A percentile compares a stretch with the other conserved stretches of the same genome.
phyloP scores from a whole-genome alignment of 2,113 vertebrate species.

The Thamnaconus septentrionalis region DNA sequence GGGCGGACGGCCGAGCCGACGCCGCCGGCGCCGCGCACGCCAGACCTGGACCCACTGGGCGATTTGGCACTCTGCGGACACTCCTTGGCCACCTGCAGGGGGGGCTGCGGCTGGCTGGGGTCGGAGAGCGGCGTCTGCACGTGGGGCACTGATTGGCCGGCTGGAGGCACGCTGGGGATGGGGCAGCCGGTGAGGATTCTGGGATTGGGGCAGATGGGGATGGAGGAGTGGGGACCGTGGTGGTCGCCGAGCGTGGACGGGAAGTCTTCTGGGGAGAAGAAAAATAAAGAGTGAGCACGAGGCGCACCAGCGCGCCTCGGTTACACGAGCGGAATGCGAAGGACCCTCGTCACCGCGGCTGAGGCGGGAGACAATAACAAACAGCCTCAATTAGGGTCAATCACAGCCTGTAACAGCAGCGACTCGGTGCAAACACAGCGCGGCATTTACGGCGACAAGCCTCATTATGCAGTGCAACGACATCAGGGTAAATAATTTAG shows the following conservation, averaged over 20 bases:
- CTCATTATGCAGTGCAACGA: too few relatives aligned
- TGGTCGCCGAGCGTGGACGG: constrained; percentile 85
- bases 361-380: constrained; percentile 39
- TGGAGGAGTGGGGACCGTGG: constrained; percentile 87
- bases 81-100: constrained; percentile 80
- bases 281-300: constrained; percentile 8
- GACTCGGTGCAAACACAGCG: too few relatives aligned
- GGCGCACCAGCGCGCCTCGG: not conserved
- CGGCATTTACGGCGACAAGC: too few relatives aligned
- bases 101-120: constrained; percentile 81
- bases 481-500: too few relatives aligned
- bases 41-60: constrained; percentile 89
- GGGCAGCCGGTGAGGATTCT: constrained; percentile 93
- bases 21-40: constrained; percentile 71
- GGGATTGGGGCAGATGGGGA: constrained; percentile 85
- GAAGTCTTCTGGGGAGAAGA: constrained; percentile 68
- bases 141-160: constrained; percentile 89
- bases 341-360: constrained; percentile 35
- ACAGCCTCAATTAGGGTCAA: constrained; percentile 14
- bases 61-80: constrained; percentile 93
- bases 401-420: too few relatives aligned
- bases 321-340: not conserved
- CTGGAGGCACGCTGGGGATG: constrained; percentile 90
- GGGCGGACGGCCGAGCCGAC: constrained; percentile 75
- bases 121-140: constrained; percentile 90